A percentile compares a stretch with the other conserved stretches of the same genome.
These are phyloP conservation scores for Eumeta japonica DNA, from an alignment of 1,140 invertebrate genomes.

Conservation along the genomic window DNA sequence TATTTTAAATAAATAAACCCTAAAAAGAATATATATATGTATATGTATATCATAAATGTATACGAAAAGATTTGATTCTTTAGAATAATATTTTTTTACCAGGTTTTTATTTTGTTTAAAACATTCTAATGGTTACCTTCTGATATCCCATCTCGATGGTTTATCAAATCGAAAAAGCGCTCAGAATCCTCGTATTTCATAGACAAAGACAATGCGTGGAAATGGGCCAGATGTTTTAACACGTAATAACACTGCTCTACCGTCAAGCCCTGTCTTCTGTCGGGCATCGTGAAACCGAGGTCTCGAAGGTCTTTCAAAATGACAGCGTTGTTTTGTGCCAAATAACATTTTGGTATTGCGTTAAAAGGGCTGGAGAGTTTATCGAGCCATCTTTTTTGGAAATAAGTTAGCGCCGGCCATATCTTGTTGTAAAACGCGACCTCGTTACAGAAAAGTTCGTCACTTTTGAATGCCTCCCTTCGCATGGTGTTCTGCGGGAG, in stretches of 20 bases:
- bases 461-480: slow-evolving; percentile 68
- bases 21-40: too few relatives aligned
- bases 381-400: slow-evolving; percentile 50
- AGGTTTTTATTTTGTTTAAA: background rate
- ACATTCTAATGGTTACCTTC: slow-evolving; percentile 33
- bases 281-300: slow-evolving; percentile 66
- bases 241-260: slow-evolving; percentile 62
- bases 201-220: slow-evolving; percentile 67
- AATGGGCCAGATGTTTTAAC: slow-evolving; percentile 63
- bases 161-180: slow-evolving; percentile 61
- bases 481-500: slow-evolving; percentile 64
- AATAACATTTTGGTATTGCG: slow-evolving; percentile 65
- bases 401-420: slow-evolving; percentile 62
- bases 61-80: too few relatives aligned
- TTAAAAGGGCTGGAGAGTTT: slow-evolving; percentile 54
- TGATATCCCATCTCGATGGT: slow-evolving; percentile 48
- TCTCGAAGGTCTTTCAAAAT: slow-evolving; percentile 63
- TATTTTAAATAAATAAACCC: too few relatives aligned
- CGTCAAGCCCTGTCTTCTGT: slow-evolving; percentile 63
- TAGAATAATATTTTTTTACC: too few relatives aligned
- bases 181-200: slow-evolving; percentile 64
- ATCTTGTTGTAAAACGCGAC: slow-evolving; percentile 70
- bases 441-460: slow-evolving; percentile 69
- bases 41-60: too few relatives aligned
- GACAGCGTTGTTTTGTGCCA: slow-evolving; percentile 63